Conservation (phyloP, 2,797 vertebrate species). For the Diceros bicornis region DNA sequence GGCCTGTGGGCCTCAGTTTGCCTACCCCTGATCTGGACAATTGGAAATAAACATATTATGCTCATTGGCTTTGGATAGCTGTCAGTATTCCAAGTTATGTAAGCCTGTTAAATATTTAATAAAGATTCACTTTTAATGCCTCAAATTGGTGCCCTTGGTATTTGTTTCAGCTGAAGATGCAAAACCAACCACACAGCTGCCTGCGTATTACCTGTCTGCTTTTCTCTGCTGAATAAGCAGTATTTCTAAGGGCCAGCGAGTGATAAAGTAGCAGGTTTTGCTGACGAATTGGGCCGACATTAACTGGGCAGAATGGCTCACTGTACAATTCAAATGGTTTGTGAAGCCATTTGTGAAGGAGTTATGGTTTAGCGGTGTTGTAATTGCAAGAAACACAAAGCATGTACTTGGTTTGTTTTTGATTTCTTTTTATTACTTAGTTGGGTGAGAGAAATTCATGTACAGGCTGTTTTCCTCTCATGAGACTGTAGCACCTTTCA, state of each 20-base stretch:
- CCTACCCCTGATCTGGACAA: rapidly evolving
- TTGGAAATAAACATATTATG: neutral
- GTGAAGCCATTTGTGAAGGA: neutral
- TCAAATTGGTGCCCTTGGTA: neutral
- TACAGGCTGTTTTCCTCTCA: neutral
- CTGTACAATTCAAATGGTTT: too few species aligned
- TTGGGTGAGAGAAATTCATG: neutral
- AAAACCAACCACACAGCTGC: neutral
- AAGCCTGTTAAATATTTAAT: neutral
- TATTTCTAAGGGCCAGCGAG: neutral
- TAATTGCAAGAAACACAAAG: neutral
- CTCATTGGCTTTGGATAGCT: neutral
- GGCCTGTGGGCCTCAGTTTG: neutral
- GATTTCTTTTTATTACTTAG: rapidly evolving
- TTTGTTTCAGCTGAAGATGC: neutral
- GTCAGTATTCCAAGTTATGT: neutral
- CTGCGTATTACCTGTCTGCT: neutral
- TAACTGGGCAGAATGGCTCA: neutral
- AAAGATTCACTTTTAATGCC: neutral
- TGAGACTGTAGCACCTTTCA: neutral
- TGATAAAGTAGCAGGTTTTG: neutral
- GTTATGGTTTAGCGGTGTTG: rapidly evolving
- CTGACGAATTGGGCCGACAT: neutral
- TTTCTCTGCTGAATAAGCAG: neutral
- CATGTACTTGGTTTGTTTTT: rapidly evolving